Evolutionary conservation across 2,888 invertebrate genomes (phyloP).

Genomic region (Cephus sareptanus): DNA sequence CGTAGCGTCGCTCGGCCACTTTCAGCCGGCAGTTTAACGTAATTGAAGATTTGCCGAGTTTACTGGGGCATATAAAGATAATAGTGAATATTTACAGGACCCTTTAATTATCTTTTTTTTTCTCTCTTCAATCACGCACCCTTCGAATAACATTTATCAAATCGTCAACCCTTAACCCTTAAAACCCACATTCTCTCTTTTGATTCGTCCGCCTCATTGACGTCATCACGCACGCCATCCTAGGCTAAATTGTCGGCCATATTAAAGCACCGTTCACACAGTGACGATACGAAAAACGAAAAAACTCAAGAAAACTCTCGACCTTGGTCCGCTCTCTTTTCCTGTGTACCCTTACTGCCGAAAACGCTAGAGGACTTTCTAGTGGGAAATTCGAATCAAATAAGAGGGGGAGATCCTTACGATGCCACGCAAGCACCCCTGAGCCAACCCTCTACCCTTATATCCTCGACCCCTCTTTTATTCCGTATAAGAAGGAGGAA

Average conservation of each 20-base stretch:
- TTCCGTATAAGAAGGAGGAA: neutral
- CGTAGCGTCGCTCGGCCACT: neutral
- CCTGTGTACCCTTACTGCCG: slow-evolving; percentile 20
- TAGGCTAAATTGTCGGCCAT: neutral
- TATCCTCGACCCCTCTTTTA: neutral
- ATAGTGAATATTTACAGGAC: neutral
- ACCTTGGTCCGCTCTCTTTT: neutral
- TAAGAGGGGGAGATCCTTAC: neutral
- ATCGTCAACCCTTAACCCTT: neutral
- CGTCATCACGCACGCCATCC: neutral
- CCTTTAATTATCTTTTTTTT: neutral
- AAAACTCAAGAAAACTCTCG: neutral
- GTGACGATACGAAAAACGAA: neutral
- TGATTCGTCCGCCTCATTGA: neutral
- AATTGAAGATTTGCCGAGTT: neutral
- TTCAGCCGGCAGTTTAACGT: no score
- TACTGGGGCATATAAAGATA: neutral
- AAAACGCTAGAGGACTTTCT: slow-evolving; percentile 9
- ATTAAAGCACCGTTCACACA: neutral
- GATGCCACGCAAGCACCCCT: neutral
- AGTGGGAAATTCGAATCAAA: neutral
- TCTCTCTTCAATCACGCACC: neutral
- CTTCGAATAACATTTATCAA: neutral
- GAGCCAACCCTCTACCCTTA: neutral
- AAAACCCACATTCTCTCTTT: neutral